These are phyloP conservation scores for Cantharis nigra DNA, from an alignment of 2,888 invertebrate species.

Conservation along the genomic window DNA sequence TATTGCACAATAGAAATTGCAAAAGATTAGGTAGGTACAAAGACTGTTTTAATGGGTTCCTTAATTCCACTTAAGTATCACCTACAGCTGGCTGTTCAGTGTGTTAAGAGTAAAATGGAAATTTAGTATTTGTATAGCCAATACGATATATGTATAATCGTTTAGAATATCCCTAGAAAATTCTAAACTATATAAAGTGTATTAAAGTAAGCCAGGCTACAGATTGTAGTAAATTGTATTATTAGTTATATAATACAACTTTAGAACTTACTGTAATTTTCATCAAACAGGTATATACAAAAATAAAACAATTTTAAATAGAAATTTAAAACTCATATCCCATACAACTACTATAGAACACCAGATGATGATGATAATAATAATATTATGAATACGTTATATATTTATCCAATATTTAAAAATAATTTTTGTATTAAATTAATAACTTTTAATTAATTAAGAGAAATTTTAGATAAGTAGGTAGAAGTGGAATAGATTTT, in stretches of 20 bases:
- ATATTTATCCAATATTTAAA: background rate
- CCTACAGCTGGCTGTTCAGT: slow-evolving; percentile 9
- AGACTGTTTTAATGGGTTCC: slow-evolving; percentile 13
- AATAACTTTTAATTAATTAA: background rate
- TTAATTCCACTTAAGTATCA: slow-evolving; percentile 13
- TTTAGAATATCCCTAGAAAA: background rate
- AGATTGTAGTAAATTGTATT: background rate
- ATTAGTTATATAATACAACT: background rate
- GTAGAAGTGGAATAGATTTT: background rate
- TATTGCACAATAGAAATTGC: background rate
- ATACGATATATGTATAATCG: background rate
- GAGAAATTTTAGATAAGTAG: background rate
- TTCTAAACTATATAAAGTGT: background rate
- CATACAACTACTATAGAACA: background rate
- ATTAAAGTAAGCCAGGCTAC: slow-evolving; percentile 6
- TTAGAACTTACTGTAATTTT: background rate
- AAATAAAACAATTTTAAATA: background rate
- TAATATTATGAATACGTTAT: background rate
- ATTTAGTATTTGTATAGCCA: background rate
- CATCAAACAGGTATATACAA: background rate
- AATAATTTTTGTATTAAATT: background rate
- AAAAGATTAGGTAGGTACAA: background rate
- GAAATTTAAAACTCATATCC: background rate
- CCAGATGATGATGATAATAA: background rate
- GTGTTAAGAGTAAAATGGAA: slow-evolving; percentile 7